Conservation (phyloP, 2,113 vertebrate genomes). For the Gymnarchus niloticus region DNA sequence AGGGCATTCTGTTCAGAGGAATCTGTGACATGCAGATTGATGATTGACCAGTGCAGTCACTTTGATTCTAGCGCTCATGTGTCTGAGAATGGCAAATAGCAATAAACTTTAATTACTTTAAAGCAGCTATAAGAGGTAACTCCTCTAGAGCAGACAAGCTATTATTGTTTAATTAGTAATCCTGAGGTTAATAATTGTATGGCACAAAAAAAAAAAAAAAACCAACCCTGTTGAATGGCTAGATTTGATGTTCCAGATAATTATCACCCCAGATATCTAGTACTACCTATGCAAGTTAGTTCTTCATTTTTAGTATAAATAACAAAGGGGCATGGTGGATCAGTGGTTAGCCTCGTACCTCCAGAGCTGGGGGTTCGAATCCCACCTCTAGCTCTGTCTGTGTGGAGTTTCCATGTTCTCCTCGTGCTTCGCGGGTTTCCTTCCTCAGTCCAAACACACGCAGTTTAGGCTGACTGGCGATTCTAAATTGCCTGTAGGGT, state of each 20-base stretch:
- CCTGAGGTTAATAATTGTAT: neutral
- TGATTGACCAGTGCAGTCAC: conserved; percentile 13
- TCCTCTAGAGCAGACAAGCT: neutral
- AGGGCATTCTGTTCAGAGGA: neutral
- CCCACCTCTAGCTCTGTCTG: too few relatives aligned
- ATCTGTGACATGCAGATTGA: conserved; percentile 16
- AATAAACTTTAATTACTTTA: neutral
- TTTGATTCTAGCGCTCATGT: neutral
- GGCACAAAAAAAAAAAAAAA: neutral
- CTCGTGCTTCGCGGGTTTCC: too few relatives aligned
- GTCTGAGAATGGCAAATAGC: neutral
- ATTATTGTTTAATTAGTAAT: neutral
- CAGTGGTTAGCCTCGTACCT: too few relatives aligned
- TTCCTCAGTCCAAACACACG: too few relatives aligned
- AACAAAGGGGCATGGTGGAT: too few relatives aligned
- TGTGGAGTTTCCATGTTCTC: too few relatives aligned
- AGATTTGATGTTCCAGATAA: neutral
- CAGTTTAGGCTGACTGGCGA: too few relatives aligned
- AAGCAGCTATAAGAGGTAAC: neutral
- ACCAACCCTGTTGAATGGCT: neutral
- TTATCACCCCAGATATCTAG: neutral
- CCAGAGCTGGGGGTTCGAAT: too few relatives aligned
- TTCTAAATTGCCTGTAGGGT: too few relatives aligned
- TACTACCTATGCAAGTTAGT: too few relatives aligned
- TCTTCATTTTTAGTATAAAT: neutral